These are phyloP conservation scores for Xerus rutilus DNA, from an alignment of 2,797 vertebrate genomes.

Conservation along the genomic window DNA sequence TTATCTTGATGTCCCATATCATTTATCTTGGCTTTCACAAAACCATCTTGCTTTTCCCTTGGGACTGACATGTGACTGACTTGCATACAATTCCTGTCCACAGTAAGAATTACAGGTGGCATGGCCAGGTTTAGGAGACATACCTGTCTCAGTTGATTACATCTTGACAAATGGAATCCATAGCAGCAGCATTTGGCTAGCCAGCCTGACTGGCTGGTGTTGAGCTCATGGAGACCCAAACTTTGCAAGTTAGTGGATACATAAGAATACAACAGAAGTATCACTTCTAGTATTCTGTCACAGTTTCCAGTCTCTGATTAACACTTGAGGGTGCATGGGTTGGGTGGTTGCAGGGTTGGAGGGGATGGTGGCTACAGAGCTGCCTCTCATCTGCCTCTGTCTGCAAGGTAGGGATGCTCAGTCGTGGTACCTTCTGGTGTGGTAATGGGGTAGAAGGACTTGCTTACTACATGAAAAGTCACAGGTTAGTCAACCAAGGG, in stretches of 20 bases:
- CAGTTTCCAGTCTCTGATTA: neutral
- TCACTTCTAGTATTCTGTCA: neutral
- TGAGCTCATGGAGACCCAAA: neutral
- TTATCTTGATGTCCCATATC: neutral
- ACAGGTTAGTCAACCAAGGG: neutral
- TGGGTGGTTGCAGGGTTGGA: no score
- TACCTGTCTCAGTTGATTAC: neutral
- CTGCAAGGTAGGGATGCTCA: no score
- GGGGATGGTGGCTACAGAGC: no score
- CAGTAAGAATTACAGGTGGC: no score
- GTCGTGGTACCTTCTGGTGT: no score
- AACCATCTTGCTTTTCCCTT: neutral
- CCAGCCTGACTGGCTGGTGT: no score
- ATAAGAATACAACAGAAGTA: neutral
- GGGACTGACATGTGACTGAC: neutral
- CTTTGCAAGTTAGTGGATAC: neutral
- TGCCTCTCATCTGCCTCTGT: no score
- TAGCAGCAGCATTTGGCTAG: neutral
- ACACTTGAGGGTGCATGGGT: neutral
- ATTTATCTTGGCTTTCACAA: neutral
- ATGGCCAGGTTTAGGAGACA: neutral
- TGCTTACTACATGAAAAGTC: no score
- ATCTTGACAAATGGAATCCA: no score
- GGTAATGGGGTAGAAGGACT: no score
- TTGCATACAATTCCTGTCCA: neutral